Base-by-base conservation (phyloP, 2,888 invertebrate species). In the Callyntrura guangdongensis region DNA sequence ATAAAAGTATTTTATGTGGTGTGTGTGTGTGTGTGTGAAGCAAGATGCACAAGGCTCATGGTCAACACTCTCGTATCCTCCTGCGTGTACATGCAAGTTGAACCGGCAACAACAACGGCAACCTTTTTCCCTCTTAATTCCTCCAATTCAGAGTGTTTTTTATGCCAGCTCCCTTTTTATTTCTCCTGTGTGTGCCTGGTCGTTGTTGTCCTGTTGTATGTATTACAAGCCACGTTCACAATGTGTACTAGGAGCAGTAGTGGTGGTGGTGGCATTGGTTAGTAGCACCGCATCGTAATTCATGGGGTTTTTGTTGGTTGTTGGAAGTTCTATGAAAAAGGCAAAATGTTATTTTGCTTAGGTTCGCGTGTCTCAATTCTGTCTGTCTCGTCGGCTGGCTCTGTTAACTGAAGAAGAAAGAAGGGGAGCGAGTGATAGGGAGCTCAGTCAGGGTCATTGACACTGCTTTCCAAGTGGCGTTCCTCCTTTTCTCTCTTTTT, bases 361-460 rank as follows among this genome's bases (percentile, higher is more conserved):
- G 22, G 64, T 82, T 91, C 91, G 91, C 91, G 87, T 86, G 91
- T 84, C 91, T 91, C 91, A 90, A 69, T 87, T 72, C 74, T 83
- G 90, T 86, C 90, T 91, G 91, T 87, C 91, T 91, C 87, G 87
- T 87, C 91, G 83, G 81, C 77, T 87, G 82, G 86, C 69, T 86
- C 77, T 36, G 72, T 53, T 64, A 53, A 49, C 77, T 25, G 49
- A 59, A 74, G 90, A 79, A 90, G 82, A 85, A 79, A 90, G 82
- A 86, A 72, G 84, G 86, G 86, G 90, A 87, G 86, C 59, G 86
- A 83, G 79, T 59, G 61, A 69, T 83, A 84, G 91, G 79, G 91
- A 87, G 77, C 91, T 91, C 87, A 85, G 86, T 90, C 86, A 91
- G 91, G 91, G 91, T 91, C 91, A 91, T 91, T 91, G 91, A 91